phyloP scores from a whole-genome alignment of 2,797 vertebrate species.

The Numenius phaeopus region DNA sequence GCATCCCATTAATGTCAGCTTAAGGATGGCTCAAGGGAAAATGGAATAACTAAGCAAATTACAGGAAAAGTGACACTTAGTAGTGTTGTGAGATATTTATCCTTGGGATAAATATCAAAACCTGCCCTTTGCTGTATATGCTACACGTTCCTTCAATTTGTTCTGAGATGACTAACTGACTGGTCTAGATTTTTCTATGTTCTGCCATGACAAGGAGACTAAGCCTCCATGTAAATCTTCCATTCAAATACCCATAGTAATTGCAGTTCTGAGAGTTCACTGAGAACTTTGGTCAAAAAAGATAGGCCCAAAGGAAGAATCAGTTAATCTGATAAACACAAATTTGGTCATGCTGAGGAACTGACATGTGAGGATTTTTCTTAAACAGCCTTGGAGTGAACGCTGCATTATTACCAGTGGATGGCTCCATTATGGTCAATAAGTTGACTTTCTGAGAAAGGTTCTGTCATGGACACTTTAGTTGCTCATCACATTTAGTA shows the following conservation, averaged over 20 bases:
- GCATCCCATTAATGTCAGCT: slow-evolving; percentile 1
- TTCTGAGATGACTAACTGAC: neutral
- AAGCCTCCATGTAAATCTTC: neutral
- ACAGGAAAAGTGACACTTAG: slow-evolving; percentile 1
- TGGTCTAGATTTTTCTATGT: neutral
- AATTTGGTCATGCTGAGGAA: neutral
- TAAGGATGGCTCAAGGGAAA: slow-evolving; percentile 22
- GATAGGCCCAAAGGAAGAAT: neutral
- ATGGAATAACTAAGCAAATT: slow-evolving; percentile 13
- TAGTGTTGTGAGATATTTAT: neutral
- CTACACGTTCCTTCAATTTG: neutral
- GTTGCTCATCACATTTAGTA: neutral
- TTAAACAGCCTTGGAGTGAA: neutral
- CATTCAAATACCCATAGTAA: neutral
- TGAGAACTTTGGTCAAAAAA: neutral
- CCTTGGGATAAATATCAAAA: slow-evolving; percentile 5
- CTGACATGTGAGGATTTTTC: neutral
- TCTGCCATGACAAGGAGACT: neutral
- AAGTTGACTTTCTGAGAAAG: neutral
- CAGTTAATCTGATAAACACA: neutral
- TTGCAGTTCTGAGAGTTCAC: neutral
- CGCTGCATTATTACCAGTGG: neutral
- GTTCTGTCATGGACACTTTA: neutral
- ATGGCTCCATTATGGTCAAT: neutral
- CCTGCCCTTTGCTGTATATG: neutral